Evolutionary conservation across 2,888 invertebrate genomes (phyloP).

Genomic region (Netelia fuscicornis): DNA sequence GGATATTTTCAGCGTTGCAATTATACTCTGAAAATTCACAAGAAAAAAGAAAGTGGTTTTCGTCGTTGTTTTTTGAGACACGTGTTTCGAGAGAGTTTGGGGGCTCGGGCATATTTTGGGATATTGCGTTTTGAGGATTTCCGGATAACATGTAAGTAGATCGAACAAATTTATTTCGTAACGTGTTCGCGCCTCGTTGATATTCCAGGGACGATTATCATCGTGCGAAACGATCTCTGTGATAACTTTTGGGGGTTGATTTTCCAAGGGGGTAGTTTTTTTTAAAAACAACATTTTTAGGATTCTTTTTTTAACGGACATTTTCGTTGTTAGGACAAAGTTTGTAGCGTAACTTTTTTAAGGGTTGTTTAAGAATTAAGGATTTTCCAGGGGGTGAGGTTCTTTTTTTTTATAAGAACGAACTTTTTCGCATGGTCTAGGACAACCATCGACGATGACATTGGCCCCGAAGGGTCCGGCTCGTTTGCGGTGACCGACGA

Average conservation of each 20-base stretch:
- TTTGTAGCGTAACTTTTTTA: not conserved
- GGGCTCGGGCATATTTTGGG: conserved; percentile 5
- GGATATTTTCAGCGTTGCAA: not conserved
- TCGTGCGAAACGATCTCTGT: too few relatives aligned
- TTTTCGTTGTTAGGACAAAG: not conserved
- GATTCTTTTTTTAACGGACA: not conserved
- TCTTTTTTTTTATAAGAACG: too few relatives aligned
- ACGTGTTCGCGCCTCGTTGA: not conserved
- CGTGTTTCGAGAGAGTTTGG: conserved; percentile 6
- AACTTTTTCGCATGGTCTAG: conserved; percentile 46
- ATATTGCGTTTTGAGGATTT: conserved; percentile 4
- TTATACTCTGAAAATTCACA: too few relatives aligned
- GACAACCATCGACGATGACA: conserved; percentile 66
- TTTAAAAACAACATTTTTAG: not conserved
- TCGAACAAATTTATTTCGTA: not conserved
- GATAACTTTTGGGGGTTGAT: too few relatives aligned
- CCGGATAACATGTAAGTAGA: conserved; percentile 13
- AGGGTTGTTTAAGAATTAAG: not conserved
- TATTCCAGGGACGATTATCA: not conserved
- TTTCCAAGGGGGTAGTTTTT: not conserved
- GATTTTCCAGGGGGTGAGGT: too few relatives aligned
- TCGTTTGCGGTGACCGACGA: conserved; percentile 57
- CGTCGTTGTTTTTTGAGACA: not conserved
- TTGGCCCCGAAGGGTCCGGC: conserved; percentile 62
- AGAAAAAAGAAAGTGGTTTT: not conserved